phyloP scores from a whole-genome alignment of 2,888 invertebrate species.

The Troides oblongomaculatus region DNA sequence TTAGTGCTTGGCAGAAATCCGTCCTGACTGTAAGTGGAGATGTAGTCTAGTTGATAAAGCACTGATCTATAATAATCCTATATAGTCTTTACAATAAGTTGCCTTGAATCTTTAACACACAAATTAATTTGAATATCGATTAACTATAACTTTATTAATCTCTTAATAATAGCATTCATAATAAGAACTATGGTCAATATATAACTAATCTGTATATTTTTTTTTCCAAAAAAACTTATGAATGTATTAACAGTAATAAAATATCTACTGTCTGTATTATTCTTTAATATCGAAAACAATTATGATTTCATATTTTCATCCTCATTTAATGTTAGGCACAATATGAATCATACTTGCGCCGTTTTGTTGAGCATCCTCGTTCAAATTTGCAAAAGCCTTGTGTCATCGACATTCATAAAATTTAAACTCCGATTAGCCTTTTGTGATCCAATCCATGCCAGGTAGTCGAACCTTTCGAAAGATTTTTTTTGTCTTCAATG shows the following conservation, averaged over 20 bases:
- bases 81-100: too few relatives aligned
- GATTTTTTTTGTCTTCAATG: constrained; percentile 54
- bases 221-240: neutral
- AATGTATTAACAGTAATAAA: neutral
- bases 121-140: too few relatives aligned
- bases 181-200: too few relatives aligned
- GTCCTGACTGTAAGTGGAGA: too few relatives aligned
- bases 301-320: neutral
- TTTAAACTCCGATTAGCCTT: constrained; percentile 43
- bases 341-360: constrained; percentile 15
- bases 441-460: constrained; percentile 53
- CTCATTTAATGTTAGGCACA: neutral
- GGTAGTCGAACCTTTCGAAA: constrained; percentile 68
- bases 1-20: too few relatives aligned
- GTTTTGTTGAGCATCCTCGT: constrained; percentile 3
- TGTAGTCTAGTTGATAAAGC: too few relatives aligned
- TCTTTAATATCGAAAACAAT: neutral
- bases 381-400: constrained; percentile 6
- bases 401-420: constrained; percentile 30
- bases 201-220: too few relatives aligned
- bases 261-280: neutral
- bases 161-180: too few relatives aligned
- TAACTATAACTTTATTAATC: too few relatives aligned
- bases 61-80: too few relatives aligned
- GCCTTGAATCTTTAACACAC: too few relatives aligned